phyloP scores from a whole-genome alignment of 2,113 vertebrate genomes.

The Cynoglossus semilaevis region DNA sequence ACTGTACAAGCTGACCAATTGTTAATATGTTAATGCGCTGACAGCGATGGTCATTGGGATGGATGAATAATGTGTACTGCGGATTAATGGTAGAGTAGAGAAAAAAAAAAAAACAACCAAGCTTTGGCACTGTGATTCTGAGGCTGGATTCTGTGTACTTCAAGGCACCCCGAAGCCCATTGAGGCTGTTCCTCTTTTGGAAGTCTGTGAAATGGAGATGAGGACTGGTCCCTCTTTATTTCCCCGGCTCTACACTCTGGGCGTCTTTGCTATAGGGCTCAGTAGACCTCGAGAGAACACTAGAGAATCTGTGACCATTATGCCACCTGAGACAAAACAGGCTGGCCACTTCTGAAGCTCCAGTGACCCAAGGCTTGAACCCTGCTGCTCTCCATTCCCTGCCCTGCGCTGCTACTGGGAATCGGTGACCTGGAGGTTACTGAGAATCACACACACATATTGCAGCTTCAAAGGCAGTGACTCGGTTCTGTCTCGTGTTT shows the following conservation, averaged over 20 bases:
- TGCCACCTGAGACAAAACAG: slow-evolving; percentile 71
- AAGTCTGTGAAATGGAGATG: slow-evolving; percentile 72
- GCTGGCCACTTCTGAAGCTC: slow-evolving; percentile 73
- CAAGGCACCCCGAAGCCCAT: slow-evolving; percentile 59
- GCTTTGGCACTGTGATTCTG: slow-evolving; percentile 76
- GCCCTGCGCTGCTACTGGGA: slow-evolving; percentile 70
- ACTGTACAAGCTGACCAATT: too few relatives aligned
- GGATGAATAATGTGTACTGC: slow-evolving; percentile 23
- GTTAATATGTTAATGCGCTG: too few relatives aligned
- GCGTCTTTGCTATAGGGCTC: slow-evolving; percentile 72
- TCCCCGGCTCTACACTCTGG: slow-evolving; percentile 51
- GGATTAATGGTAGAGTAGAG: slow-evolving; percentile 33
- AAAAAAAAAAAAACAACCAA: slow-evolving; percentile 49
- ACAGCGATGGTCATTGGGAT: too few relatives aligned
- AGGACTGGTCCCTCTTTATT: slow-evolving; percentile 57
- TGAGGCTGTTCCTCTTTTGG: slow-evolving; percentile 64
- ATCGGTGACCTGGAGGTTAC: slow-evolving; percentile 68
- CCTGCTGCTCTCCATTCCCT: slow-evolving; percentile 71
- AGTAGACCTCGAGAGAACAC: slow-evolving; percentile 77
- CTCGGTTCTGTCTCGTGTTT: slow-evolving; percentile 55
- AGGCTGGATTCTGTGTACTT: slow-evolving; percentile 64
- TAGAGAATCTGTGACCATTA: slow-evolving; percentile 70
- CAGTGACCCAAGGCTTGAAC: slow-evolving; percentile 74
- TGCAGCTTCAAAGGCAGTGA: slow-evolving; percentile 55
- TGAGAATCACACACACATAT: slow-evolving; percentile 66